A percentile compares a stretch with the other conserved stretches of the same genome.
phyloP scores from a whole-genome alignment of 2,888 invertebrate genomes.

The Ischnus inquisitorius region DNA sequence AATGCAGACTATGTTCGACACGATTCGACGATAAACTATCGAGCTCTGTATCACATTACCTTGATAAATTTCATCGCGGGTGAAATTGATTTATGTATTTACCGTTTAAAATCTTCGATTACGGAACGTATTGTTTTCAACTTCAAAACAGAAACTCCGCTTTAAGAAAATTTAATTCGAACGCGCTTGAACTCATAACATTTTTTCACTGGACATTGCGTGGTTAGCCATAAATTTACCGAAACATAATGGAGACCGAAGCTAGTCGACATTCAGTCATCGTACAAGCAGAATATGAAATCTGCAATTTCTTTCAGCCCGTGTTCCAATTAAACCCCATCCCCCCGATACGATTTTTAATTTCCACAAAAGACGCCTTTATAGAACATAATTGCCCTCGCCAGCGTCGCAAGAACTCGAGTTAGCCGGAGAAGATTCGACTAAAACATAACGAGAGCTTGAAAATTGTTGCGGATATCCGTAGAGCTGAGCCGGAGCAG shows the following conservation, averaged over 20 bases:
- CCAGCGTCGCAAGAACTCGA: background rate
- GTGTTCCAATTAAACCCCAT: too few species aligned
- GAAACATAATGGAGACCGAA: too few species aligned
- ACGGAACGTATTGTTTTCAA: background rate
- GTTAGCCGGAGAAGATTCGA: background rate
- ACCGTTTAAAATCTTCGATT: background rate
- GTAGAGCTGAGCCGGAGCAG: background rate
- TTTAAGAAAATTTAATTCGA: too few species aligned
- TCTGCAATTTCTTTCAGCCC: too few species aligned
- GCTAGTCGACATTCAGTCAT: too few species aligned
- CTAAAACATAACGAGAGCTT: background rate
- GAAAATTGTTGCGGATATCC: constrained; percentile 17
- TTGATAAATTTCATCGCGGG: background rate
- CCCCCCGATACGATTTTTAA: too few species aligned
- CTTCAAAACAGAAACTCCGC: background rate
- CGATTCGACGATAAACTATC: background rate
- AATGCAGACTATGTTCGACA: background rate
- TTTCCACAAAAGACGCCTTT: too few species aligned
- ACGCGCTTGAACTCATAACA: too few species aligned
- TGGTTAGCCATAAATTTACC: too few species aligned
- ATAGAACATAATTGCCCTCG: too few species aligned
- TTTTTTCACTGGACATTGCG: too few species aligned
- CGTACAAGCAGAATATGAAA: too few species aligned
- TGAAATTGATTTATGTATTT: background rate
- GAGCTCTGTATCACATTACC: background rate